Base-by-base conservation (phyloP, 1,140 invertebrate genomes). In the Monochamus saltuarius region DNA sequence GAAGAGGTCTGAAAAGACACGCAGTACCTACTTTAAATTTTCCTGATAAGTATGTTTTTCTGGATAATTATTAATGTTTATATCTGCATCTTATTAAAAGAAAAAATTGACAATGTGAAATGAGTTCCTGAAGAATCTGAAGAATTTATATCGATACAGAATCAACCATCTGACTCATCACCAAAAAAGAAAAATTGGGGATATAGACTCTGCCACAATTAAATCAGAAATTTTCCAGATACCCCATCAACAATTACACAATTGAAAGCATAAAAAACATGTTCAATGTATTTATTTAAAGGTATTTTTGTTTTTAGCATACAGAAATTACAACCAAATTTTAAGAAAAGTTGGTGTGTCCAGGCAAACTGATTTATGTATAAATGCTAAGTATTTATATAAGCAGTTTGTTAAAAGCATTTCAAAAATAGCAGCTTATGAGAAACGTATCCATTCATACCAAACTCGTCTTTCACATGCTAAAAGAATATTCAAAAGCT, bases 241-340 rank as follows among this genome's bases (percentile, higher is more conserved):
- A 40, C 14, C 11, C 11, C 38, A 40, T 13, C 14, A 40, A 40
- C 38, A 40, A 40, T n/a, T 40, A 39, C 11, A n/a, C 38, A n/a
- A 39, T 39, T 39, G 13, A 10, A 11, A n/a, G 11, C 14, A 39
- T 13, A 40, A 40, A n/a, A 11, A 40, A n/a, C 11, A 9, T 40
- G 11, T 40, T 40, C 14, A 40, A 40, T 40, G 14, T 40, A 40
- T 40, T n/a, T 40, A n/a, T 40, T 40, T 40, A n/a, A 40, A 40
- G 38, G 14, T 40, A n/a, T 13, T n/a, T 40, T 11, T 9, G 38
- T 16, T 45, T 45, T 14, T 45, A 45, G 42, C 13, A n/a, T 16
- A 16, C 14, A 45, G 13, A 8, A 45, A 14, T 9, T 9, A 17
- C 14, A 45, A 45, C 9, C 9, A n/a, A 9, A 46, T 46, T 46